A percentile compares a stretch with the other conserved stretches of the same genome.
phyloP scores from a whole-genome alignment of 2,113 vertebrate species.

The Sander vitreus region DNA sequence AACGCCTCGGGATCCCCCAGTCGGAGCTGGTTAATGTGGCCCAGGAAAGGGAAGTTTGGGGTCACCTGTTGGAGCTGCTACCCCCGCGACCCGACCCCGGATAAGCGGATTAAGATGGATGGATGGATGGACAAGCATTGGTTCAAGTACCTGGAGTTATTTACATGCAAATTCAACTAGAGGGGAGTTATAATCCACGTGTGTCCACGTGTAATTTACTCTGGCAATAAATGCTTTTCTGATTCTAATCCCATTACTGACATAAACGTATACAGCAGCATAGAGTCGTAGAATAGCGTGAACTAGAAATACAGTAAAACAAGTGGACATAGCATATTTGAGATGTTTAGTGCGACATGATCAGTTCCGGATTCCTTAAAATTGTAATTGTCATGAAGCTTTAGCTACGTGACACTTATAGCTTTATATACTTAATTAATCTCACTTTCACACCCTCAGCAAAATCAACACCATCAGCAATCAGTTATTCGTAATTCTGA shows the following conservation, averaged over 20 bases:
- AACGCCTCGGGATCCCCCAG: too few relatives aligned
- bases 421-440: conserved; percentile 6
- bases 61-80: too few relatives aligned
- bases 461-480: conserved; percentile 17
- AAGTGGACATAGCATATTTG: background rate
- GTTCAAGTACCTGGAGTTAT: background rate
- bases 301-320: background rate
- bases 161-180: background rate
- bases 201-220: too few relatives aligned
- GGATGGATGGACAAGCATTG: background rate
- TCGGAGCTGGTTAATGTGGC: too few relatives aligned
- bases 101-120: too few relatives aligned
- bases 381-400: background rate
- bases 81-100: too few relatives aligned
- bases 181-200: background rate
- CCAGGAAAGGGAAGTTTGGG: too few relatives aligned
- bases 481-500: conserved; percentile 11
- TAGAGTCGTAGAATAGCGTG: background rate
- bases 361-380: background rate
- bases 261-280: background rate
- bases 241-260: background rate
- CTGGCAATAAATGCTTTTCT: too few relatives aligned
- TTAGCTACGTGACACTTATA: background rate
- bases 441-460: background rate
- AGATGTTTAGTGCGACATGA: background rate